Percentiles rank a stretch among this genome's conserved stretches.
Evolutionary conservation across 1,140 invertebrate species (phyloP).

Genomic region (Hestina assimilis): DNA sequence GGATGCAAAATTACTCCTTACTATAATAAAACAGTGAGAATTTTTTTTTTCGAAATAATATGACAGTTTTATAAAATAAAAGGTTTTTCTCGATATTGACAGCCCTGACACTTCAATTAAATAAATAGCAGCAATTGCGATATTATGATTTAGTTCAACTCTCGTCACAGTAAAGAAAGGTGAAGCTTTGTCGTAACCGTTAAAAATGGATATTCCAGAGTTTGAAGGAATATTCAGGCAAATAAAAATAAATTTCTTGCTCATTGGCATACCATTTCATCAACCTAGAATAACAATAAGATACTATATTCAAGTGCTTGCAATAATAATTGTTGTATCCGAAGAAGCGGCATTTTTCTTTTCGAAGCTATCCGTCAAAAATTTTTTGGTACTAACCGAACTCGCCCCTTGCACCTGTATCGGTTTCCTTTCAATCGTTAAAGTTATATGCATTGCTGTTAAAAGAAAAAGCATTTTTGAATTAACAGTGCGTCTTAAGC

Average conservation of each 20-base stretch:
- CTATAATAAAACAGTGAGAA: neutral
- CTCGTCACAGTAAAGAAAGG: slow-evolving; percentile 3
- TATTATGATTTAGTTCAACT: slow-evolving; percentile 6
- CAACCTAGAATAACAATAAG: slow-evolving; percentile 30
- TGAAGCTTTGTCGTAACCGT: neutral
- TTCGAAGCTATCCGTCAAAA: slow-evolving; percentile 43
- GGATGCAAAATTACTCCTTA: too few relatives aligned
- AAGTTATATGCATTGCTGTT: slow-evolving; percentile 36
- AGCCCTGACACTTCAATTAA: slow-evolving; percentile 3
- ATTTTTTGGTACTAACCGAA: slow-evolving; percentile 46
- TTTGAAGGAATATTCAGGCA: slow-evolving; percentile 52
- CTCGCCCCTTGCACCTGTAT: slow-evolving; percentile 48
- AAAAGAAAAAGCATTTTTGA: slow-evolving; percentile 43
- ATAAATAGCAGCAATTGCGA: slow-evolving; percentile 5
- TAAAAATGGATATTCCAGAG: slow-evolving; percentile 41
- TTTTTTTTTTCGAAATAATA: neutral
- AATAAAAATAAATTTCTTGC: slow-evolving; percentile 47
- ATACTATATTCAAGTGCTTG: slow-evolving; percentile 36
- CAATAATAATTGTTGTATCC: slow-evolving; percentile 31
- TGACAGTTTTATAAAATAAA: neutral
- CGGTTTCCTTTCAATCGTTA: slow-evolving; percentile 42
- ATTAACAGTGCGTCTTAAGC: slow-evolving; percentile 30
- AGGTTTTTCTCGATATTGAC: neutral
- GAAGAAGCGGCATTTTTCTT: slow-evolving; percentile 42
- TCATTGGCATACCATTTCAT: slow-evolving; percentile 42